Conservation (phyloP, 2,797 vertebrate genomes). For the Gambelia wislizenii region DNA sequence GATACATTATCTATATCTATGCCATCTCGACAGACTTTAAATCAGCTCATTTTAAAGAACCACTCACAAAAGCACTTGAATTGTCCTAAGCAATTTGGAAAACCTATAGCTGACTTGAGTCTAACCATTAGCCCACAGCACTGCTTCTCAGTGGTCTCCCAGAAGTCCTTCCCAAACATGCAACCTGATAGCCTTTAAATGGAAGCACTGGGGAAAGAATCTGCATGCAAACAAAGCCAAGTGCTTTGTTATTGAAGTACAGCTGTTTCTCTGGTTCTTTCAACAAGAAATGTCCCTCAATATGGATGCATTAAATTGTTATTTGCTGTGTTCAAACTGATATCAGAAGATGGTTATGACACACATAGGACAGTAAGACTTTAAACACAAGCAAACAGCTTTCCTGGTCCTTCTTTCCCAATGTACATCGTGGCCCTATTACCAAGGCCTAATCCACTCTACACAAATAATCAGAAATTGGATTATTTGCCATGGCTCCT, state of each 20-base stretch:
- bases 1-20: not conserved
- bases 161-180: not conserved
- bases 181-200: not conserved
- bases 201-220: too few species aligned
- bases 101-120: not conserved
- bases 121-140: not conserved
- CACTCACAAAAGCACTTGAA: not conserved
- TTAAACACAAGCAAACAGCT: not conserved
- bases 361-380: not conserved
- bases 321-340: not conserved
- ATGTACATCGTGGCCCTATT: not conserved
- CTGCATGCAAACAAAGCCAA: not conserved
- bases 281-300: not conserved
- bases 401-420: not conserved
- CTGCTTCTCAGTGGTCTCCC: not conserved
- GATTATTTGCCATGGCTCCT: too few species aligned
- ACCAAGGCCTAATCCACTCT: too few species aligned
- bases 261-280: not conserved
- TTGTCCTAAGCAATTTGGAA: not conserved
- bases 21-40: not conserved
- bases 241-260: not conserved
- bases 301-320: not conserved
- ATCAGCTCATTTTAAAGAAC: conserved; percentile 2
- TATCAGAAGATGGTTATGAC: not conserved
- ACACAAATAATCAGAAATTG: too few species aligned